phyloP scores from a whole-genome alignment of 2,113 vertebrate species.

The Lycocorax pyrrhopterus region DNA sequence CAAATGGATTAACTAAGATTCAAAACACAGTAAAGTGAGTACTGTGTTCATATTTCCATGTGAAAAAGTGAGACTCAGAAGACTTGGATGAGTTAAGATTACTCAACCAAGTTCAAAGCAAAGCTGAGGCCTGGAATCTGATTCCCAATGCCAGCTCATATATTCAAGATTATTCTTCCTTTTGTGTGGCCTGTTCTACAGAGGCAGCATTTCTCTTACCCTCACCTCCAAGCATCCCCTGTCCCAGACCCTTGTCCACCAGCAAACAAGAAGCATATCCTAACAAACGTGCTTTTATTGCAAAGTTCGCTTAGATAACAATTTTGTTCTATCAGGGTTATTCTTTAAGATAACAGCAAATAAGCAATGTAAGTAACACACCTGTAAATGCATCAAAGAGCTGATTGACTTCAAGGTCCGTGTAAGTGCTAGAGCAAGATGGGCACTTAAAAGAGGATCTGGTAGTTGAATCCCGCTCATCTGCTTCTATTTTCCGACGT shows the following conservation, averaged over 20 bases:
- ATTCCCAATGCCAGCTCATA: not conserved
- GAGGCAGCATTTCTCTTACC: not conserved
- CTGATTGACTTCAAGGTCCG: conserved; percentile 64
- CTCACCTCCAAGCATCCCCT: not conserved
- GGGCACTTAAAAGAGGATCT: conserved; percentile 68
- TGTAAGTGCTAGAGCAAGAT: conserved; percentile 57
- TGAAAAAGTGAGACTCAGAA: not conserved
- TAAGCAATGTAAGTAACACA: not conserved
- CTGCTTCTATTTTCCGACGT: conserved; percentile 59
- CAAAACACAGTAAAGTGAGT: not conserved
- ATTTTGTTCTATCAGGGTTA: not conserved
- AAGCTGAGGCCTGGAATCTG: not conserved
- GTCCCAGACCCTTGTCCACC: not conserved
- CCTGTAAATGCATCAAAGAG: conserved; percentile 66
- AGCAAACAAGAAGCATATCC: not conserved
- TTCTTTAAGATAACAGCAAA: not conserved
- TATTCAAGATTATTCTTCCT: not conserved
- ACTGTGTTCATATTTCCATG: not conserved
- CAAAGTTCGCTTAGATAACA: rapidly evolving
- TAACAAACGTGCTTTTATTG: not conserved
- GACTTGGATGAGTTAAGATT: not conserved
- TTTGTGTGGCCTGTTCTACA: not conserved
- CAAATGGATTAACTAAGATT: not conserved
- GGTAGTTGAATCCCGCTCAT: conserved; percentile 55
- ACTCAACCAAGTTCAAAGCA: not conserved